Base-by-base conservation (phyloP, 2,113 vertebrate genomes). In the Emydura subglobosa region DNA sequence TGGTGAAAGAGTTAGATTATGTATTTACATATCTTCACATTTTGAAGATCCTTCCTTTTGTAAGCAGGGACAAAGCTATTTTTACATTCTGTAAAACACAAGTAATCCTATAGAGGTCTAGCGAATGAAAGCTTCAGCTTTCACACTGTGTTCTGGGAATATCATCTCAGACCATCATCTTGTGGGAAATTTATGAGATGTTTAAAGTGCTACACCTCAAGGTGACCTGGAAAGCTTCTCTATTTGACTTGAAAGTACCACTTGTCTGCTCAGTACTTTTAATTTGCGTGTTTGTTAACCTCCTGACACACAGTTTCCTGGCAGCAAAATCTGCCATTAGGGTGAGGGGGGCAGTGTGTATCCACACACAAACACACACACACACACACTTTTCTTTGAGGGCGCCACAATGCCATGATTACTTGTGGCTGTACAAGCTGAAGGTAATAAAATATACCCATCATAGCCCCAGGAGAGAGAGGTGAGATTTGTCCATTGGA, bases 251-350 rank as follows among this genome's bases (percentile, higher is more conserved):
- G 61, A 90, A 97, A 85, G 19, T 82, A 80, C 87, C 82, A 13
- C 50, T 82, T 95, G 7, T 61, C 79, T 94, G 31, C 93, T 95
- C 89, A 88, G 53, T 91, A 84, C 53, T 96, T 97, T 93, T 89
- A 97, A 95, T 97, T 91, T 96, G 29, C 81, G 19, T 96, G 72
- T 97, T 96, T 98, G 87, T 97, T 97, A 97, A 94, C 53, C 59
- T 97, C 9, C 47, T 93, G 83, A 93, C 34, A 87, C 51, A 90
- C n/a, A 74, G 85, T 85, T 83, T 83, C 82, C 39, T 79, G 42
- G 57, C 51, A 95, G 47, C 34, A 94, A 85, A 89, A 84, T 53
- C 6, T 96, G 94, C 25, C 3, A 1, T 19, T 2, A 1, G 25
- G 10, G 24, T 19, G 11, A 6, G 11, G 2, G 24, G 22, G 3